Percentiles rank a stretch among this genome's conserved stretches.
Evolutionary conservation across 2,888 invertebrate genomes (phyloP).

Genomic region (Dryadula phaetusa): DNA sequence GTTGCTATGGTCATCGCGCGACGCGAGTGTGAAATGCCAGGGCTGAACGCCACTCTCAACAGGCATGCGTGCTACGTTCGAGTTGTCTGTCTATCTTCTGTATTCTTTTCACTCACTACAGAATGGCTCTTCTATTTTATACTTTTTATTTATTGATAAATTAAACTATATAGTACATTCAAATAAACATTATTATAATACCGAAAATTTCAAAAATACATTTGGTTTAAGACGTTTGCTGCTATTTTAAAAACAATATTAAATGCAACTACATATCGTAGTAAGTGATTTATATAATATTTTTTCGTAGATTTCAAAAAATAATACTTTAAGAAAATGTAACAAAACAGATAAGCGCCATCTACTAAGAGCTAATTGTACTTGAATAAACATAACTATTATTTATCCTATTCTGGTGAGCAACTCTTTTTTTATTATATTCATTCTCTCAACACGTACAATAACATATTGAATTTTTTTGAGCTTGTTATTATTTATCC

Average conservation of each 20-base stretch:
- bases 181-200: too few relatives aligned
- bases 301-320: neutral
- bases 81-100: neutral
- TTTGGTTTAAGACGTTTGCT: too few relatives aligned
- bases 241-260: too few relatives aligned
- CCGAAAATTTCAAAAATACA: too few relatives aligned
- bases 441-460: too few relatives aligned
- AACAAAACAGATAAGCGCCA: neutral
- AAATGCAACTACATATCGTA: too few relatives aligned
- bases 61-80: constrained; percentile 67
- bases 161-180: too few relatives aligned
- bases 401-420: too few relatives aligned
- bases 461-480: too few relatives aligned
- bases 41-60: constrained; percentile 47
- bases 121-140: too few relatives aligned
- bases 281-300: neutral
- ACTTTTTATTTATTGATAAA: neutral
- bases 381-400: too few relatives aligned
- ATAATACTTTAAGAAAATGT: neutral
- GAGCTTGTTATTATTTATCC: too few relatives aligned
- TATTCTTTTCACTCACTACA: neutral
- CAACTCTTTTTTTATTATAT: neutral
- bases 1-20: constrained; percentile 53
- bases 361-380: neutral
- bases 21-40: constrained; percentile 51